Conservation (phyloP, 2,797 vertebrate genomes). For the Sebastolobus altivelis region DNA sequence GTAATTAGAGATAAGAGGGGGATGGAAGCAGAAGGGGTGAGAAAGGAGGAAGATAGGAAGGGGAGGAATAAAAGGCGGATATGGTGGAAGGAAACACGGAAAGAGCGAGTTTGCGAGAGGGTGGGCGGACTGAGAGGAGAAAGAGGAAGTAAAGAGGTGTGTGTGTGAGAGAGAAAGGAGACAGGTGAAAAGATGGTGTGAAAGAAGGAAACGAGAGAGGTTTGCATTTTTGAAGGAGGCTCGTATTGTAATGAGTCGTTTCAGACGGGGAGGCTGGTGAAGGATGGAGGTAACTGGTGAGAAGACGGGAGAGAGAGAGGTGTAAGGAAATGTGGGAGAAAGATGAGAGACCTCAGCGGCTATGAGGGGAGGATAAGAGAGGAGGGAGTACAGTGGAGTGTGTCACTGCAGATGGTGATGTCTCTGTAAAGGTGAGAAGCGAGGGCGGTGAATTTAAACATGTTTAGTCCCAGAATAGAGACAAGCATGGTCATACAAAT, state of each 20-base stretch:
- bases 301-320: conserved; percentile 40
- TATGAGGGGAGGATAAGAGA: conserved; percentile 39
- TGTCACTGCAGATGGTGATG: conserved; percentile 57
- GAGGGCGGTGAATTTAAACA: conserved; percentile 46
- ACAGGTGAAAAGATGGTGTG: conserved; percentile 21
- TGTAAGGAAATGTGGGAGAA: conserved; percentile 62
- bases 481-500: conserved; percentile 27
- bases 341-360: conserved; percentile 33
- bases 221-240: conserved; percentile 31
- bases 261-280: conserved; percentile 27
- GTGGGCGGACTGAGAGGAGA: background rate
- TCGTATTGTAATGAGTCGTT: conserved; percentile 44
- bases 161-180: background rate
- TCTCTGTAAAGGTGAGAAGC: conserved; percentile 61
- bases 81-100: background rate
- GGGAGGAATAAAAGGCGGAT: conserved; percentile 7
- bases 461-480: conserved; percentile 47
- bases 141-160: conserved; percentile 8
- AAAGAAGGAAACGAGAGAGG: conserved; percentile 17
- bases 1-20: conserved; percentile 4
- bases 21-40: background rate
- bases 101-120: background rate
- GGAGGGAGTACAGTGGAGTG: conserved; percentile 27
- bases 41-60: background rate
- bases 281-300: conserved; percentile 40